phyloP scores from a whole-genome alignment of 2,797 vertebrate genomes.

The Uromys caudimaculatus region DNA sequence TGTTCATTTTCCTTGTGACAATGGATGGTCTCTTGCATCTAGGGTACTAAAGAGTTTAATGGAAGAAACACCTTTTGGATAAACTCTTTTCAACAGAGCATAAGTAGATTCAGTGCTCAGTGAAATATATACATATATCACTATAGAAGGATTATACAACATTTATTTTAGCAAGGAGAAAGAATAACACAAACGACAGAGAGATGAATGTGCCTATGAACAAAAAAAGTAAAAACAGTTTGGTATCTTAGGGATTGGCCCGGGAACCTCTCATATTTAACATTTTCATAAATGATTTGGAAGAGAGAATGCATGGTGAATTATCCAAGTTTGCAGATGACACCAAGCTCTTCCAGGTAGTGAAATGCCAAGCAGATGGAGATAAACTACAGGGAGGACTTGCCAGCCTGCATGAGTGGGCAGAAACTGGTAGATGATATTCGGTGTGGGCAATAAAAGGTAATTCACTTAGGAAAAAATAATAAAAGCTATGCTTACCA shows the following conservation, averaged over 20 bases:
- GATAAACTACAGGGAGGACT: conserved; percentile 81
- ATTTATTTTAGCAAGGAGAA: conserved; percentile 49
- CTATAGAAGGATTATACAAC: conserved; percentile 53
- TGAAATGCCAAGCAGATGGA: conserved; percentile 84
- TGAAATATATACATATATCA: conserved; percentile 16
- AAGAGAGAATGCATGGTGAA: conserved; percentile 75
- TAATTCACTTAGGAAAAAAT: conserved; percentile 76
- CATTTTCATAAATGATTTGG: conserved; percentile 82
- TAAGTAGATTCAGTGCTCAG: not conserved
- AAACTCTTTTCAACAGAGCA: not conserved
- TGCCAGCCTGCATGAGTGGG: conserved; percentile 81
- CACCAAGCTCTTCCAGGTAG: conserved; percentile 82
- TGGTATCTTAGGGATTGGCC: conserved; percentile 75
- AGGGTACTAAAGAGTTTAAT: conserved; percentile 1
- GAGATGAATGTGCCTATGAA: conserved; percentile 42
- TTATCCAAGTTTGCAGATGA: conserved; percentile 82
- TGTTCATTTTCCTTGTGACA: not conserved
- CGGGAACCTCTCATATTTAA: conserved; percentile 78
- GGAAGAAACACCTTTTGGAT: not conserved
- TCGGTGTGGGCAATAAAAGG: conserved; percentile 76
- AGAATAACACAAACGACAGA: conserved; percentile 39
- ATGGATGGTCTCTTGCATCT: not conserved
- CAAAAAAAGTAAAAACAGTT: conserved; percentile 68
- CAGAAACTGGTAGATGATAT: conserved; percentile 80
- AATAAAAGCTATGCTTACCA: conserved; percentile 59